Base-by-base conservation (phyloP, 2,888 invertebrate species). In the Aleiodes alternator region DNA sequence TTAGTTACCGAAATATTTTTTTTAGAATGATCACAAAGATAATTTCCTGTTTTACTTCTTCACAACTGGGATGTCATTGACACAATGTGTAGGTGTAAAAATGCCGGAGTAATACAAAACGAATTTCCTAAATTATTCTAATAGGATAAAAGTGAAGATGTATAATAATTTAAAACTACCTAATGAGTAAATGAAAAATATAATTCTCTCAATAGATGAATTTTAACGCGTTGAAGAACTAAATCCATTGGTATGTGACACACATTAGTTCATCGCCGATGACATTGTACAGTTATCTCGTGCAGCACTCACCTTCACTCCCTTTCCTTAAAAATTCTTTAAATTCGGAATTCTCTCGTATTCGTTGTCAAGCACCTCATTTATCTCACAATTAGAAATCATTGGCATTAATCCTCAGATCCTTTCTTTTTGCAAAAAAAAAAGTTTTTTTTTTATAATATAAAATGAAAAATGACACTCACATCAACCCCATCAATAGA, bases 261-360 rank as follows among this genome's bases (percentile, higher is more conserved):
- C 82, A 88, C 86, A 88, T 88, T 86, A 85, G 87, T 87, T 86
- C 86, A 80, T 80, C 80, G 83, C 82, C 81, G 85, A 86, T 87
- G 88, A 87, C 85, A 88, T 86, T 89, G 87, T 89, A 88, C 89
- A 89, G 89, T 89, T 89, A 89, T 87, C 86, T 87, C 83, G 80
- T 82, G 83, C 53, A 16, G 11, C 51, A 12, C 51, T 34, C 55
- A 29, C 14, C 38, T 38, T 59, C n/a, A 16, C 9, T 31, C 38
- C 51, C 51, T 43, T 34, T 23, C 66, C 59, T 9, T 2, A n/a
- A 6, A 8, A 59, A 29, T 59, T 59, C 16, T 16, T 51, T 7
- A 51, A 51, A 51, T 51, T 14, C 9, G n/a, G 1, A 14, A n/a
- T 14, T 51, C 14, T 11, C 14, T 14, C 6, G 51, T n/a, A 51